These are phyloP conservation scores for Ophioninae sp. DNA, from an alignment of 2,888 invertebrate genomes.

Conservation along the genomic window DNA sequence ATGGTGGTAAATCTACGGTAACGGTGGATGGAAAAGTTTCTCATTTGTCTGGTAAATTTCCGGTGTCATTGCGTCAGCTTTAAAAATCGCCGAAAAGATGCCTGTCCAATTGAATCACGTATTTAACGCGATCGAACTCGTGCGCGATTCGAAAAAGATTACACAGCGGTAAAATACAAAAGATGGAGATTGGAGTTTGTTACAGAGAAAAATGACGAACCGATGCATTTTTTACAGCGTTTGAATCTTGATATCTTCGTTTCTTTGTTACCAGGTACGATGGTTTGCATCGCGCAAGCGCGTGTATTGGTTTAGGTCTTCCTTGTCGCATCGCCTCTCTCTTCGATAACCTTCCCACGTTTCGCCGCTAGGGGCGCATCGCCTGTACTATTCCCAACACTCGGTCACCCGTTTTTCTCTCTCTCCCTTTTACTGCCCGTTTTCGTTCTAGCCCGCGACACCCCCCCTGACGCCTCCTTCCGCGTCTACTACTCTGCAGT, in stretches of 20 bases:
- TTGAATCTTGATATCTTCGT: conserved; percentile 34
- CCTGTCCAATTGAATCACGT: background rate
- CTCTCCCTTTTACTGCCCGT: conserved; percentile 40
- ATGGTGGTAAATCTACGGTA: too few relatives aligned
- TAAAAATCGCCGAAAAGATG: conserved; percentile 12
- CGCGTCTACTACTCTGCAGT: conserved; percentile 37
- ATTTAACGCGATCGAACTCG: conserved; percentile 17
- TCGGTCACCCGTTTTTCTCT: conserved; percentile 40
- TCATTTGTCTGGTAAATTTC: background rate
- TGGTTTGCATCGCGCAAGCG: background rate
- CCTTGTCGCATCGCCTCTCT: conserved; percentile 44
- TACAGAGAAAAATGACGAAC: conserved; percentile 41
- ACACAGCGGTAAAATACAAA: conserved; percentile 22
- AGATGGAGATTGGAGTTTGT: conserved; percentile 23
- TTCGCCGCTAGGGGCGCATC: conserved; percentile 35
- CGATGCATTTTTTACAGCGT: conserved; percentile 37
- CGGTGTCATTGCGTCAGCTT: conserved; percentile 19
- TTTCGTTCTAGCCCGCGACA: conserved; percentile 46
- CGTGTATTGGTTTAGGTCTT: conserved; percentile 32
- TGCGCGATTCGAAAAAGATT: conserved; percentile 26
- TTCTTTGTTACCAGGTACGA: conserved; percentile 52
- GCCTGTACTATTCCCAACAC: conserved; percentile 47
- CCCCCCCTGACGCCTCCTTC: conserved; percentile 1
- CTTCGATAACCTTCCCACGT: conserved; percentile 37
- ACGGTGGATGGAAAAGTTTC: background rate